Conservation (phyloP, 1,140 invertebrate species). For the Pseudomyrmex dendroicus region DNA sequence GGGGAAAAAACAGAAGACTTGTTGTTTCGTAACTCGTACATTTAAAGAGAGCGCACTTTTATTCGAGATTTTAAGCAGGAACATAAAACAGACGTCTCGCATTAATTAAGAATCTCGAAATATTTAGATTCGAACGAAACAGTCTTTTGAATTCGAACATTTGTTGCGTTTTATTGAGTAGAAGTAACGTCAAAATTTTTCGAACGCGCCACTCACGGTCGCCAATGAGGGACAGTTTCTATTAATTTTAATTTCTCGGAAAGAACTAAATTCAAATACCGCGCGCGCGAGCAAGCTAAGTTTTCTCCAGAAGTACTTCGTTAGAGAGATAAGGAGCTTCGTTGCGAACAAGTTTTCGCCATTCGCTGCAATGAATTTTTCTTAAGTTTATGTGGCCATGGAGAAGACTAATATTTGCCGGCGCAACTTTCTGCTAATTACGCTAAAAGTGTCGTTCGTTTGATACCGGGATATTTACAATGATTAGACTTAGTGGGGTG, state of each 20-base stretch:
- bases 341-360: slow-evolving; percentile 66
- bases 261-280: slow-evolving; percentile 55
- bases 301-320: slow-evolving; percentile 65
- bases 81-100: not conserved
- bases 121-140: slow-evolving; percentile 17
- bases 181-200: not conserved
- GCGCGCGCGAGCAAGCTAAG: slow-evolving; percentile 35
- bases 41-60: not conserved
- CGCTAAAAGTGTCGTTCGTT: slow-evolving; percentile 48
- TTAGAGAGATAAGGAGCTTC: slow-evolving; percentile 70
- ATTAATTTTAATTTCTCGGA: slow-evolving; percentile 50
- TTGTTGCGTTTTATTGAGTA: slow-evolving; percentile 2
- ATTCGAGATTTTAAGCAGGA: not conserved
- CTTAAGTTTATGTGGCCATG: slow-evolving; percentile 63
- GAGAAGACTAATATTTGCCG: slow-evolving; percentile 60
- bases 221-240: slow-evolving; percentile 16
- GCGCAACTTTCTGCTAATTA: slow-evolving; percentile 61
- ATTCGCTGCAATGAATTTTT: slow-evolving; percentile 65
- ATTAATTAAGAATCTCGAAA: not conserved
- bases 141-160: not conserved
- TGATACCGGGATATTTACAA: slow-evolving; percentile 23
- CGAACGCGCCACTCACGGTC: not conserved
- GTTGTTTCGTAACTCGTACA: not conserved
- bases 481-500: not conserved
- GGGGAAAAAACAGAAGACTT: too few relatives aligned